Percentiles rank a stretch among this genome's conserved stretches.
Evolutionary conservation across 92 coral and sea anemone genomes (phyloP).

Genomic region (Epizoanthus stellaris): DNA sequence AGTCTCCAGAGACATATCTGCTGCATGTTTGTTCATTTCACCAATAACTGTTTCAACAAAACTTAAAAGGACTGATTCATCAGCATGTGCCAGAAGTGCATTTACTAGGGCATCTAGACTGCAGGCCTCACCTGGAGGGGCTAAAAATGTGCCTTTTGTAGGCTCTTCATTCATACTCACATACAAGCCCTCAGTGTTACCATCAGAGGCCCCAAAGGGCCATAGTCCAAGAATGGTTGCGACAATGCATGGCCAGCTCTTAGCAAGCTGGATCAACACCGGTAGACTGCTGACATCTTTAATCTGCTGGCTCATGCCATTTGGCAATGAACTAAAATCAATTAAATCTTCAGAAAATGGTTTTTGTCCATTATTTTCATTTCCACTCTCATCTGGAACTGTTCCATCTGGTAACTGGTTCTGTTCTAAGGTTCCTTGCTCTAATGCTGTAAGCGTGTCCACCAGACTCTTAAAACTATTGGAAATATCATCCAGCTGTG

Average conservation of each 20-base stretch:
- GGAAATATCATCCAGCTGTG: conserved; percentile 87
- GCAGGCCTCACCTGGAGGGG: conserved; percentile 63
- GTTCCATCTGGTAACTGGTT: conserved; percentile 21
- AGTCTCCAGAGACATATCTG: conserved; percentile 59
- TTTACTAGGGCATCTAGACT: conserved; percentile 75
- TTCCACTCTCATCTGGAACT: conserved; percentile 22
- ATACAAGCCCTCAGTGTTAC: conserved; percentile 50
- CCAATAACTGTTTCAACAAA: conserved; percentile 77
- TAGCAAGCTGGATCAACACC: conserved; percentile 77
- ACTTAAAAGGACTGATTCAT: conserved; percentile 73
- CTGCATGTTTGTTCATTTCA: conserved; percentile 83
- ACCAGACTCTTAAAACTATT: conserved; percentile 81
- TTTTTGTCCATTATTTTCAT: conserved; percentile 18
- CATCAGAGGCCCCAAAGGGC: conserved; percentile 52
- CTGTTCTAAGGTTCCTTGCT: conserved; percentile 42
- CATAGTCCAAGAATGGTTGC: conserved; percentile 74
- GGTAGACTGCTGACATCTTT: conserved; percentile 53
- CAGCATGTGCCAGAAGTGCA: conserved; percentile 70
- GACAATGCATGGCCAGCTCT: conserved; percentile 87
- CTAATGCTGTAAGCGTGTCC: conserved; percentile 79
- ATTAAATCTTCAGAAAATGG: conserved; percentile 35
- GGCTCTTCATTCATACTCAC: conserved; percentile 47
- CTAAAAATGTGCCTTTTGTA: not conserved
- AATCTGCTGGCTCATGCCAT: conserved; percentile 15
- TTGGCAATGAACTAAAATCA: conserved; percentile 16